These are phyloP conservation scores for Caretta caretta DNA, from an alignment of 2,113 vertebrate genomes.

Conservation along the genomic window DNA sequence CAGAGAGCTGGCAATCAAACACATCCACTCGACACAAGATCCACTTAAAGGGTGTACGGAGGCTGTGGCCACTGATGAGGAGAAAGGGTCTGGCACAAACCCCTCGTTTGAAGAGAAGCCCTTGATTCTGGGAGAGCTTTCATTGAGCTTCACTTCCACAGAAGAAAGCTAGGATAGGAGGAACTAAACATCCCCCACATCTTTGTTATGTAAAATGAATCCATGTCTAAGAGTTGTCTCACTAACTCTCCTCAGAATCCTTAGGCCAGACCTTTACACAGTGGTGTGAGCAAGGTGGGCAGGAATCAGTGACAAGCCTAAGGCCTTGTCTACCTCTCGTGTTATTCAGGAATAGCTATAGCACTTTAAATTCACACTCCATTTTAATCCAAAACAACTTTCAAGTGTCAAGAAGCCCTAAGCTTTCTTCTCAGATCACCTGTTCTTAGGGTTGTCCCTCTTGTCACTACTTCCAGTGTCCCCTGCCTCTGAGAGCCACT, in stretches of 20 bases:
- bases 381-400: neutral
- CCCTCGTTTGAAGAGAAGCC: neutral
- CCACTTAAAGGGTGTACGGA: neutral
- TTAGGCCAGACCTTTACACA: neutral
- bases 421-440: neutral
- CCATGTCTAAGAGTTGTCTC: neutral
- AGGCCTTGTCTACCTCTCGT: neutral
- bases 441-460: neutral
- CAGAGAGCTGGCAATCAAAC: neutral
- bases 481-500: neutral
- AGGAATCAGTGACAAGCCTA: neutral
- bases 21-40: neutral
- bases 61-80: neutral
- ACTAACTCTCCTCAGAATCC: neutral
- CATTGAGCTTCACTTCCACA: neutral
- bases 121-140: neutral
- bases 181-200: neutral
- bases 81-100: neutral
- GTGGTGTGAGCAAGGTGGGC: neutral
- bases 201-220: constrained; percentile 6
- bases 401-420: neutral
- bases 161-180: neutral
- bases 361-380: neutral
- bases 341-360: neutral
- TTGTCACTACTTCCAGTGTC: neutral